phyloP scores from a whole-genome alignment of 2,797 vertebrate genomes.

The Melanitta fusca region DNA sequence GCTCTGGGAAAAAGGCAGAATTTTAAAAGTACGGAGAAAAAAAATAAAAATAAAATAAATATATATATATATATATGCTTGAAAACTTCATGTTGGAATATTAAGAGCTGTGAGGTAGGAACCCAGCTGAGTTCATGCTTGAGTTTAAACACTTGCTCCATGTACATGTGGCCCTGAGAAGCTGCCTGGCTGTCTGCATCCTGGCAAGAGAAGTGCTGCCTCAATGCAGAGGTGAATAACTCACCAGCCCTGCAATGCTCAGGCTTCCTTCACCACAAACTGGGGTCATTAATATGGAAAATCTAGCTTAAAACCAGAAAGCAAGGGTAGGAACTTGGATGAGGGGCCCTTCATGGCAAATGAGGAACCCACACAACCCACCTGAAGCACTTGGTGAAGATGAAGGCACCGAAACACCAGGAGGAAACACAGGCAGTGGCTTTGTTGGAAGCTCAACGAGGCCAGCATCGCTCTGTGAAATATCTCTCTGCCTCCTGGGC shows the following conservation, averaged over 20 bases:
- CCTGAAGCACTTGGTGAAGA: slow-evolving; percentile 46
- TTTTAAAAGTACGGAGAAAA: neutral
- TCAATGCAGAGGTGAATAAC: neutral
- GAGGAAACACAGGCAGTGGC: neutral
- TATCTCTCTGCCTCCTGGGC: neutral
- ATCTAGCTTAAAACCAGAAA: neutral
- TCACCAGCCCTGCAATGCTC: neutral
- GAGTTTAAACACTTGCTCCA: neutral
- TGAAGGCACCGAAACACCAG: neutral
- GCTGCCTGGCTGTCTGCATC: neutral
- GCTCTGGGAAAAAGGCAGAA: neutral
- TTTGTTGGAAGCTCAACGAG: neutral
- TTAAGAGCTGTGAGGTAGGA: neutral
- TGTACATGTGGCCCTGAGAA: neutral
- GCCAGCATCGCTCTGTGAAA: neutral
- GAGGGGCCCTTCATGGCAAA: neutral
- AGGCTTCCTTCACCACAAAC: neutral
- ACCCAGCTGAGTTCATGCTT: neutral
- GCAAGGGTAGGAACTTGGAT: neutral
- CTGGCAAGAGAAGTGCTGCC: rapidly evolving
- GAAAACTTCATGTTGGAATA: neutral
- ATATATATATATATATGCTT: neutral
- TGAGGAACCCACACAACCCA: neutral
- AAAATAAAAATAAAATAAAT: too few species aligned
- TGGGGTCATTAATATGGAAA: neutral